Evolutionary conservation across 2,113 vertebrate species (phyloP).

Genomic region (Solenodon paradoxus): DNA sequence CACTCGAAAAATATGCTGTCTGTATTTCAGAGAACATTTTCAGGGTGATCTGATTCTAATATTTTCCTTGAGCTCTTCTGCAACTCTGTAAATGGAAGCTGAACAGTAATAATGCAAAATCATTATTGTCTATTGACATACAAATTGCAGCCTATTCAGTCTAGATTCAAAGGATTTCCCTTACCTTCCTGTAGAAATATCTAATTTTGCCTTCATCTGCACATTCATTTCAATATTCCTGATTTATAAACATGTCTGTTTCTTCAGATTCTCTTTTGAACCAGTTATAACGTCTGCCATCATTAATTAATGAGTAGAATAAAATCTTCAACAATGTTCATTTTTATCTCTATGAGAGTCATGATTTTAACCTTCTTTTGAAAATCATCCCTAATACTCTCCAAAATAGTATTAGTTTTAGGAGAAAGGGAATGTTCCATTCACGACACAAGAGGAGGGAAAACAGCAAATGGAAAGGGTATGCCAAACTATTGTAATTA

Average conservation of each 20-base stretch:
- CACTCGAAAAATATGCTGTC: not conserved
- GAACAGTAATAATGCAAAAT: not conserved
- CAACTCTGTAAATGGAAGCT: not conserved
- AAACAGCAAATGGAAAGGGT: not conserved
- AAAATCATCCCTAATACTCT: not conserved
- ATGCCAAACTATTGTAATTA: not conserved
- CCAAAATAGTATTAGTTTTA: not conserved
- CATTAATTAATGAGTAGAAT: not conserved
- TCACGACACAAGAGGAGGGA: not conserved
- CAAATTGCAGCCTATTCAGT: not conserved
- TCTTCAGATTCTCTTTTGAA: slow-evolving; percentile 23
- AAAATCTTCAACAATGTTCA: not conserved
- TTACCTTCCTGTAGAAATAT: not conserved
- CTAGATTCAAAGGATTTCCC: not conserved
- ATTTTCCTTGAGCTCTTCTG: not conserved
- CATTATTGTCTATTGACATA: not conserved
- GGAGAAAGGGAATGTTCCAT: not conserved
- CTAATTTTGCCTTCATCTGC: not conserved
- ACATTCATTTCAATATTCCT: not conserved
- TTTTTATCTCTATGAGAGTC: not conserved
- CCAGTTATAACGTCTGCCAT: not conserved
- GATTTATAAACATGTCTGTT: not conserved
- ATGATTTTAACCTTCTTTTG: not conserved
- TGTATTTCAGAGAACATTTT: not conserved
- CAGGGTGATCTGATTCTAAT: not conserved